These are phyloP conservation scores for Pomacea canaliculata DNA, from an alignment of 2,888 invertebrate genomes.

Conservation along the genomic window DNA sequence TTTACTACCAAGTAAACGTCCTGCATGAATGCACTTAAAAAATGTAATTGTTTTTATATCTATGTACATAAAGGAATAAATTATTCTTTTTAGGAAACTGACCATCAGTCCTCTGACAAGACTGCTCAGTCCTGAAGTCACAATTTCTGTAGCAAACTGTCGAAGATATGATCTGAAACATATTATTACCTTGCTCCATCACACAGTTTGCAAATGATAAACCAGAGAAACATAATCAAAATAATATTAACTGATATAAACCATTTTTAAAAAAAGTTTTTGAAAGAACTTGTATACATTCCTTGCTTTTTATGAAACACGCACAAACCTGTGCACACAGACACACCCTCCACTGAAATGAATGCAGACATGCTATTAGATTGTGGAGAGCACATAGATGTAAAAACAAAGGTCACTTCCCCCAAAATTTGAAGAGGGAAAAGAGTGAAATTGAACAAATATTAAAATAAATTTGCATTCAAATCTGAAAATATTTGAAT, in stretches of 20 bases:
- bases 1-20: too few species aligned
- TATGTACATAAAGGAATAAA: too few species aligned
- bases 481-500: too few species aligned
- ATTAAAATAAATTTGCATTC: too few species aligned
- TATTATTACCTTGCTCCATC: background rate
- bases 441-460: too few species aligned
- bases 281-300: background rate
- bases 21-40: too few species aligned
- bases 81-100: slow-evolving; percentile 3
- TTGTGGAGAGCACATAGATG: too few species aligned
- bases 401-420: too few species aligned
- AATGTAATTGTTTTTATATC: too few species aligned
- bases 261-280: too few species aligned
- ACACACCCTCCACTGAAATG: background rate
- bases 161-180: slow-evolving; percentile 31
- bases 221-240: background rate
- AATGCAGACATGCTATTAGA: too few species aligned
- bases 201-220: background rate
- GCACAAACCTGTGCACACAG: background rate
- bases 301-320: background rate
- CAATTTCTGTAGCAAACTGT: slow-evolving; percentile 35
- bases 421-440: too few species aligned
- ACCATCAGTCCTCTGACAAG: slow-evolving; percentile 36
- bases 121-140: slow-evolving; percentile 34
- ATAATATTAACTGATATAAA: background rate